Conservation (phyloP, 2,888 invertebrate species). For the Folsomia candida region DNA sequence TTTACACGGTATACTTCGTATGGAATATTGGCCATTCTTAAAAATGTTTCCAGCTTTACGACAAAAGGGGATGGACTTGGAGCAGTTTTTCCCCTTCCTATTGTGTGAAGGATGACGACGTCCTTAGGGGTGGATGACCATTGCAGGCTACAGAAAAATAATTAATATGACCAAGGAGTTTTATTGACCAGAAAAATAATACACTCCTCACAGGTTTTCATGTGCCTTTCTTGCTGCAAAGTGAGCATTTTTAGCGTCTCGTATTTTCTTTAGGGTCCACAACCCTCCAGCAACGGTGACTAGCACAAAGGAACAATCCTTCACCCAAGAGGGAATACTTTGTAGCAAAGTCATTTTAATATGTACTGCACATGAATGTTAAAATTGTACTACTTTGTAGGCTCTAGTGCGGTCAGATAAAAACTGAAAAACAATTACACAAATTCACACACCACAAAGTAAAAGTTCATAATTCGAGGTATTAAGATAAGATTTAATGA, state of each 20-base stretch:
- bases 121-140: conserved; percentile 33
- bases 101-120: conserved; percentile 29
- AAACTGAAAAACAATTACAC: too few species aligned
- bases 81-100: conserved; percentile 23
- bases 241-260: neutral
- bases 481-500: too few species aligned
- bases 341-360: neutral
- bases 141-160: conserved; percentile 23
- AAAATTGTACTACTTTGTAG: neutral
- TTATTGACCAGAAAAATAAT: neutral
- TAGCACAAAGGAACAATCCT: neutral
- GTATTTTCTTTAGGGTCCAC: neutral
- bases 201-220: neutral
- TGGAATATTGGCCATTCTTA: conserved; percentile 33
- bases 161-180: neutral
- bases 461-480: too few species aligned
- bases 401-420: too few species aligned
- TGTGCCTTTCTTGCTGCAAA: neutral
- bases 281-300: neutral
- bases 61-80: conserved; percentile 38
- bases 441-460: too few species aligned
- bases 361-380: neutral
- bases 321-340: neutral
- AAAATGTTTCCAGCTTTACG: conserved; percentile 39
- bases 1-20: conserved; percentile 35